A percentile compares a stretch with the other conserved stretches of the same genome.
phyloP scores from a whole-genome alignment of 2,888 invertebrate species.

The Scaptomyza flava region DNA sequence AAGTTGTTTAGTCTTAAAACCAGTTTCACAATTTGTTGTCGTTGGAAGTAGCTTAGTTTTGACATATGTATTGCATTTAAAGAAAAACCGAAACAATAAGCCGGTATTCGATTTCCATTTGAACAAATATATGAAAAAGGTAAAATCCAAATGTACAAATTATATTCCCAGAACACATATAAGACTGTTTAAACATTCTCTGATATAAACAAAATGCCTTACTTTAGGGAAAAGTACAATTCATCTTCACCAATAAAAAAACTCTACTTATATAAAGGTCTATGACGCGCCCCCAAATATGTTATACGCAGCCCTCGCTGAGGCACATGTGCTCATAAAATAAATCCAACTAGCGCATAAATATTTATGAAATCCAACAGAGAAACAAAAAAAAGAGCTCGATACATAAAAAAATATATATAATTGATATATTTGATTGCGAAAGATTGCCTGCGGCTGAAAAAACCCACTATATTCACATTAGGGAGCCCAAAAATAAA shows the following conservation, averaged over 20 bases:
- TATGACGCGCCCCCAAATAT: neutral
- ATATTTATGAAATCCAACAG: conserved; percentile 63
- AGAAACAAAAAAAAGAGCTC: conserved; percentile 21
- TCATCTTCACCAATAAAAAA: conserved; percentile 14
- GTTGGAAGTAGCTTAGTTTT: conserved; percentile 3
- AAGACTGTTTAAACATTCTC: neutral
- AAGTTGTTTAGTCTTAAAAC: conserved; percentile 37
- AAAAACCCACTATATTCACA: conserved; percentile 40
- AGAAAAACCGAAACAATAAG: neutral
- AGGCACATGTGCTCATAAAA: conserved; percentile 60
- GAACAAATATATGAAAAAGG: neutral
- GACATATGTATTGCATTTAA: neutral
- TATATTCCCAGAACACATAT: conserved; percentile 6
- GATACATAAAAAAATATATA: conserved; percentile 41
- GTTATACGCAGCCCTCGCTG: conserved; percentile 31
- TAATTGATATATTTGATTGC: conserved; percentile 38
- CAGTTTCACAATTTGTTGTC: conserved; percentile 24
- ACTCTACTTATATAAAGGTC: conserved; percentile 3
- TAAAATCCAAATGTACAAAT: neutral
- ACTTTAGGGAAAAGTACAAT: neutral
- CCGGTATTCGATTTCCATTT: neutral
- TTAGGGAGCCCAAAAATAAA: conserved; percentile 2
- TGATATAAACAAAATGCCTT: neutral
- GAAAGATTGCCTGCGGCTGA: conserved; percentile 30
- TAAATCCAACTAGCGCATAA: conserved; percentile 51